Conservation (phyloP, 2,888 invertebrate species). For the Eupithecia abbreviata region DNA sequence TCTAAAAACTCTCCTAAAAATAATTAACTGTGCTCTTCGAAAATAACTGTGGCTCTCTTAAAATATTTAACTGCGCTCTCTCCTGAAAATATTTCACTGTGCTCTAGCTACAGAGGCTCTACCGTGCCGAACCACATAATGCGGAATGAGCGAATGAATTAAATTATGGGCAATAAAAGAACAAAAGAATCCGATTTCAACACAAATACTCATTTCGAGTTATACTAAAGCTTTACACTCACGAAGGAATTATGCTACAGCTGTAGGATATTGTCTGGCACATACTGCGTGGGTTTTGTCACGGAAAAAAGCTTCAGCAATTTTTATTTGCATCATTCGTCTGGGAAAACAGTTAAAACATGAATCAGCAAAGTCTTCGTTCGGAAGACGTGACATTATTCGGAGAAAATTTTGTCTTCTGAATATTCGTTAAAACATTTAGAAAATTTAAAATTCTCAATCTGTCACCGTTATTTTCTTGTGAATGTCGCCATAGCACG, state of each 20-base stretch:
- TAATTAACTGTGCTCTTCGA: too few relatives aligned
- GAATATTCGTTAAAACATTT: too few relatives aligned
- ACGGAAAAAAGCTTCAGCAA: background rate
- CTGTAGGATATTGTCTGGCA: background rate
- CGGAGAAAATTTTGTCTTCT: too few relatives aligned
- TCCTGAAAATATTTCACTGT: background rate
- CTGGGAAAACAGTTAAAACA: background rate
- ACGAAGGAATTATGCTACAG: conserved; percentile 4
- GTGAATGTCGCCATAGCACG: too few relatives aligned
- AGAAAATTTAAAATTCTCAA: too few relatives aligned
- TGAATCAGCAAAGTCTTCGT: too few relatives aligned
- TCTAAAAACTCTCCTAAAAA: too few relatives aligned
- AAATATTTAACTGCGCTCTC: too few relatives aligned
- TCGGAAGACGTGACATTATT: too few relatives aligned
- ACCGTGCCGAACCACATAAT: background rate
- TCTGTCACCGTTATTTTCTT: too few relatives aligned
- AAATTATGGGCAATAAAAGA: conserved; percentile 11
- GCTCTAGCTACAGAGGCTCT: background rate
- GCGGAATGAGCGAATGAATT: background rate
- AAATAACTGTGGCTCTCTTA: too few relatives aligned
- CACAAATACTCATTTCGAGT: conserved; percentile 6
- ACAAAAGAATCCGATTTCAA: background rate
- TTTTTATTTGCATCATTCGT: background rate
- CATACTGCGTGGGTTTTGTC: background rate
- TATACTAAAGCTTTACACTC: conserved; percentile 4